Percentiles rank a stretch among this genome's conserved stretches.
Conservation (phyloP, 1,140 invertebrate species). For the Aphaenogaster ashmeadi region DNA sequence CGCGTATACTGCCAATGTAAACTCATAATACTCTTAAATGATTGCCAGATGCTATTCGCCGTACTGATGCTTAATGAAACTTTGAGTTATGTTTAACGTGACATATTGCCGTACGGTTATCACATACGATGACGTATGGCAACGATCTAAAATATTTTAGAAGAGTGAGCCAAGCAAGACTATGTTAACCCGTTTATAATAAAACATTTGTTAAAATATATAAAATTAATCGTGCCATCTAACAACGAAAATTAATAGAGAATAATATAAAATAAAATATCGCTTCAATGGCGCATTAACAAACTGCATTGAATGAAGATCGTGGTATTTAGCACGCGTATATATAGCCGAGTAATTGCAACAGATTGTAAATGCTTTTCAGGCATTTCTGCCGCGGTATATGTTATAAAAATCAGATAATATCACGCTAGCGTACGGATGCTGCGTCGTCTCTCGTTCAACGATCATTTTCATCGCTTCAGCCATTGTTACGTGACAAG, state of each 20-base stretch:
- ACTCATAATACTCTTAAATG: slow-evolving; percentile 66
- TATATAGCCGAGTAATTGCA: background rate
- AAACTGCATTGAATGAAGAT: slow-evolving; percentile 15
- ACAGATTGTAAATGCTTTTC: background rate
- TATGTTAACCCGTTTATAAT: background rate
- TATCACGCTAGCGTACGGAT: background rate
- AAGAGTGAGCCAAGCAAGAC: background rate
- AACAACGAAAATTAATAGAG: slow-evolving; percentile 23
- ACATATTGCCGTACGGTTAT: background rate
- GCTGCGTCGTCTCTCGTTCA: background rate
- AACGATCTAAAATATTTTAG: background rate
- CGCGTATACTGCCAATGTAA: slow-evolving; percentile 38
- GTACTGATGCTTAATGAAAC: slow-evolving; percentile 62
- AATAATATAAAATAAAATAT: slow-evolving; percentile 6
- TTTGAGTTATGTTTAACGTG: slow-evolving; percentile 6
- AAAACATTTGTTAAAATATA: background rate
- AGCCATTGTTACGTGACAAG: slow-evolving; percentile 37
- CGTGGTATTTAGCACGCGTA: background rate
- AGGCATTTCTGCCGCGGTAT: background rate
- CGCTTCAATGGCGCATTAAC: background rate
- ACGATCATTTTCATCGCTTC: slow-evolving; percentile 27
- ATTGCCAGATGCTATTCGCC: slow-evolving; percentile 67
- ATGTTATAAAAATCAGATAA: slow-evolving; percentile 1
- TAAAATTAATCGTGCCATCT: background rate
- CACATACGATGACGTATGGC: background rate